Conservation (phyloP, 2,113 vertebrate species). For the Chaetops frenatus region DNA sequence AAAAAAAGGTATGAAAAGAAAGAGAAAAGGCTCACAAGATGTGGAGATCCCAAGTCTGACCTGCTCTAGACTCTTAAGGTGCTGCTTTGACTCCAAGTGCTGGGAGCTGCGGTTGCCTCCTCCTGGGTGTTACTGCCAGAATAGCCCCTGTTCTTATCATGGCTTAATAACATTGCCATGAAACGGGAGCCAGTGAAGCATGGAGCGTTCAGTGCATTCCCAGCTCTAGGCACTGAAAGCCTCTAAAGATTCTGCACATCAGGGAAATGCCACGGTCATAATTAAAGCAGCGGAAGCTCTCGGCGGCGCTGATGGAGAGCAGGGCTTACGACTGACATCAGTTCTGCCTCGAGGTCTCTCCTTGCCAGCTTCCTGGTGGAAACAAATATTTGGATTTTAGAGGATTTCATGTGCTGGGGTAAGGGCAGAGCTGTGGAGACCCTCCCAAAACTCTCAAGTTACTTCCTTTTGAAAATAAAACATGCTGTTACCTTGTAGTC, state of each 20-base stretch:
- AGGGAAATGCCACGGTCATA: neutral
- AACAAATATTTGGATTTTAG: neutral
- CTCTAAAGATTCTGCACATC: neutral
- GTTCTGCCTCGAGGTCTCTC: neutral
- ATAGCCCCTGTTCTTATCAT: rapidly evolving
- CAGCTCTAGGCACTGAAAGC: neutral
- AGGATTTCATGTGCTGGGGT: neutral
- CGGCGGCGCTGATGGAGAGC: neutral
- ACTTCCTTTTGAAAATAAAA: neutral
- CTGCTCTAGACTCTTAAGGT: neutral
- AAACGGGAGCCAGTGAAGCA: neutral
- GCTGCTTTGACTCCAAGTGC: neutral
- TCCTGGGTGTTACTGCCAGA: neutral
- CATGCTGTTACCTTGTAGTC: neutral
- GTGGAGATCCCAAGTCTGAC: neutral
- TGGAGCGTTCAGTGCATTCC: neutral
- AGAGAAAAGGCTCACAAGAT: neutral
- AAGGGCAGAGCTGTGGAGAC: neutral
- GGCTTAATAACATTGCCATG: neutral
- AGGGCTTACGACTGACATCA: neutral
- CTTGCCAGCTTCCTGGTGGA: neutral
- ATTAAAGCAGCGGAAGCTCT: neutral
- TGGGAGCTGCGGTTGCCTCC: neutral
- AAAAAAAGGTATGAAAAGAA: neutral
- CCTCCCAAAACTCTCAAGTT: neutral